Base-by-base conservation (phyloP, 2,797 vertebrate genomes). In the Gallinago solitaria region DNA sequence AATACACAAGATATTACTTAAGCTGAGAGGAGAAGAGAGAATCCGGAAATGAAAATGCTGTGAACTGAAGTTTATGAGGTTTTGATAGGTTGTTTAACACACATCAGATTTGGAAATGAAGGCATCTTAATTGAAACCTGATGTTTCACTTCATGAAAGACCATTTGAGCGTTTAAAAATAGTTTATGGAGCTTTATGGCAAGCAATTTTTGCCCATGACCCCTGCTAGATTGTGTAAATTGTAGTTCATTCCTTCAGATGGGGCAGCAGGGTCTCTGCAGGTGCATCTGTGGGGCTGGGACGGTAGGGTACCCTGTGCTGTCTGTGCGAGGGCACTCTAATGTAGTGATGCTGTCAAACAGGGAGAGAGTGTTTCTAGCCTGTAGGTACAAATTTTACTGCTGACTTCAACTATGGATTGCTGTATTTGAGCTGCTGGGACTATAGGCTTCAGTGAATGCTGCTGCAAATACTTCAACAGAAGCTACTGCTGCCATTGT, bases 41-140 rank as follows among this genome's bases (percentile, higher is more conserved):
- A 90, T 90, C 91, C 75, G 88, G 95, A 97, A 97, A 97, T 97
- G 90, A 97, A 87, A 94, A 93, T 83, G 61, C 84, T 83, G 56
- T 67, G 91, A 96, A 95, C 86, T 93, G 86, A 93, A 89, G 86
- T 96, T 97, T 96, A 94, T 96, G 94, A 96, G 93, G 54, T 91
- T 97, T 97, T 95, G 92, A 96, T 97, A 89, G 93, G 91, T 95
- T 97, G 90, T 96, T 93, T 96, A 96, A 94, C 95, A 96, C 93
- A 96, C 93, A 89, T 96, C 83, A 90, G 91, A 92, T 69, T 96
- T 96, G 88, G 64, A 97, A 97, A 95, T 90, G 94, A 95, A 95
- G 95, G 90, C 91, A 93, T 85, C 85, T 95, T 97, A 97, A 97
- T 97, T 97, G 96, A 92, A 97, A 96, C 95, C 97, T 96, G 90